Percentiles rank a stretch among this genome's conserved stretches.
phyloP scores from a whole-genome alignment of 2,888 invertebrate species.

The Lysandra coridon region DNA sequence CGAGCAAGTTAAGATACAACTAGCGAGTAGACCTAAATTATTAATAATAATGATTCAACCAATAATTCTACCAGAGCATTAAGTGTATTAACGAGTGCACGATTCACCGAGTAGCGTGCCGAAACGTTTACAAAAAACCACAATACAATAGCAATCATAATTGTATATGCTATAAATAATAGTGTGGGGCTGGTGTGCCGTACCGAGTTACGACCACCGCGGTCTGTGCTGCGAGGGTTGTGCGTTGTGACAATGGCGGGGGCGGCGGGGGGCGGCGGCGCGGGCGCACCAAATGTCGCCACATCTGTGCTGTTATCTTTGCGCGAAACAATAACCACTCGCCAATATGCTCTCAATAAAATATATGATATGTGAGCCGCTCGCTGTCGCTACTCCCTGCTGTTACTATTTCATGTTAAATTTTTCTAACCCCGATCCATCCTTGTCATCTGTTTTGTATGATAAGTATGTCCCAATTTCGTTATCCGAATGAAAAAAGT shows the following conservation, averaged over 20 bases:
- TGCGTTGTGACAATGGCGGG: not conserved
- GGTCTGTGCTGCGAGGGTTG: not conserved
- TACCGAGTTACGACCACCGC: not conserved
- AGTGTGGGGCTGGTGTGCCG: not conserved
- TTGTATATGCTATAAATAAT: conserved; percentile 6
- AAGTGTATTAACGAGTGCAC: not conserved
- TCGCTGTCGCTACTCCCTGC: not conserved
- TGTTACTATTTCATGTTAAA: not conserved
- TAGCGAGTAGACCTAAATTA: not conserved
- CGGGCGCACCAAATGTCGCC: not conserved
- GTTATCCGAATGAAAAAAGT: not conserved
- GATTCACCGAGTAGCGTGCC: not conserved
- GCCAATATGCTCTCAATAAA: conserved; percentile 9
- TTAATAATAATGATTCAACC: not conserved
- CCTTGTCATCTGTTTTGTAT: not conserved
- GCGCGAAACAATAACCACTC: conserved; percentile 11
- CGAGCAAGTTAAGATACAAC: not conserved
- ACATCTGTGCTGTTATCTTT: not conserved
- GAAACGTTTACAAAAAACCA: not conserved
- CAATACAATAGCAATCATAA: conserved; percentile 5
- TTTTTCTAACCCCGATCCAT: not conserved
- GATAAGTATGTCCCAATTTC: not conserved
- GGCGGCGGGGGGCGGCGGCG: not conserved
- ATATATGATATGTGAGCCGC: not conserved
- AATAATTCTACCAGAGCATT: not conserved